phyloP scores from a whole-genome alignment of 2,888 invertebrate genomes.

The Syritta pipiens region DNA sequence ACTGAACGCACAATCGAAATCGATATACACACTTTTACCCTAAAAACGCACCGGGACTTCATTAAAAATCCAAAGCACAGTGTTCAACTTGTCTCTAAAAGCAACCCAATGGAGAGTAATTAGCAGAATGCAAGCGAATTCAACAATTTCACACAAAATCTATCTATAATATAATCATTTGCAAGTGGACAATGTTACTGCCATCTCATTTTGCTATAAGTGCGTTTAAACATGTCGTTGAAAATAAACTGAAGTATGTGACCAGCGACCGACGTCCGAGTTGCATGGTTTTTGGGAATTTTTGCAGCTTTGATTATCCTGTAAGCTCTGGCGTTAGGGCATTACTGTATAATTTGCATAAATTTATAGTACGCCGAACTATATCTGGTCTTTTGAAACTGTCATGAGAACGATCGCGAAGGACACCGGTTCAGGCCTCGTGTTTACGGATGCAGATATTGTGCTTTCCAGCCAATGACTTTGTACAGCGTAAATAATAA shows the following conservation, averaged over 20 bases:
- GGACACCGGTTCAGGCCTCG: conserved; percentile 7
- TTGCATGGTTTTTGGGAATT: not conserved
- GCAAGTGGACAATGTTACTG: not conserved
- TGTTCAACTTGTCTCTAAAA: not conserved
- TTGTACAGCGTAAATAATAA: too few relatives aligned
- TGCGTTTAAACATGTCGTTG: conserved; percentile 11
- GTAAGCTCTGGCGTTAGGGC: not conserved
- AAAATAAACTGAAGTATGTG: conserved; percentile 3
- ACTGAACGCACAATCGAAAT: not conserved
- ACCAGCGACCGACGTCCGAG: not conserved
- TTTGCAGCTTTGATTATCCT: conserved; percentile 7
- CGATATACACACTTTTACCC: not conserved
- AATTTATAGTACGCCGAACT: conserved; percentile 22
- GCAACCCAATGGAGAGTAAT: conserved; percentile 35
- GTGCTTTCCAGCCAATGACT: too few relatives aligned
- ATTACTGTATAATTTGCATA: conserved; percentile 23
- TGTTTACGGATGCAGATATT: too few relatives aligned
- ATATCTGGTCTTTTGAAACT: conserved; percentile 2
- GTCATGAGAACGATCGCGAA: not conserved
- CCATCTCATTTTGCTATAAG: not conserved
- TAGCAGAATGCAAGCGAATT: conserved; percentile 36
- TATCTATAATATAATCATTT: conserved; percentile 8
- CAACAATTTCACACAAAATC: conserved; percentile 29
- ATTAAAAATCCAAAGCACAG: conserved; percentile 11
- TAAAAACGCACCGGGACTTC: conserved; percentile 3